These are phyloP conservation scores for Sebastes alutus DNA, from an alignment of 2,797 vertebrate species.

Conservation along the genomic window DNA sequence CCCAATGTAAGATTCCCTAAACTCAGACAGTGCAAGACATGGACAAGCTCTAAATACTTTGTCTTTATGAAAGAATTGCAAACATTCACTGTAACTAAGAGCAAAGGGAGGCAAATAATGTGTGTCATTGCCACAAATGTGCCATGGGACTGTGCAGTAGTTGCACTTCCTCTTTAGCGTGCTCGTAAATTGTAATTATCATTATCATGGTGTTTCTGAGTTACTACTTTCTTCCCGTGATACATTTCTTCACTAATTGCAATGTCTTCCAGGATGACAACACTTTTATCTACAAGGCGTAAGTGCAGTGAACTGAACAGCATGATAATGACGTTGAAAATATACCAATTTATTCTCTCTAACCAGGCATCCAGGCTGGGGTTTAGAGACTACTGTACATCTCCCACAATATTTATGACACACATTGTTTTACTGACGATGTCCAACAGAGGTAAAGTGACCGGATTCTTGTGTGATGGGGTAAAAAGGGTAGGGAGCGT, in stretches of 20 bases:
- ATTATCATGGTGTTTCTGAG: constrained; percentile 35
- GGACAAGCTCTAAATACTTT: neutral
- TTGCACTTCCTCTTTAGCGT: constrained; percentile 7
- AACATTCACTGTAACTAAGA: neutral
- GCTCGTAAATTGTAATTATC: constrained; percentile 27
- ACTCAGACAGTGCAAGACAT: neutral
- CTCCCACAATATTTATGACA: neutral
- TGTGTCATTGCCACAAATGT: constrained; percentile 22
- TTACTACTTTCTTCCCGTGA: constrained; percentile 42
- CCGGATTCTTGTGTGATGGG: neutral
- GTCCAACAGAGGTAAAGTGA: neutral
- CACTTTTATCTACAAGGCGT: constrained; percentile 53
- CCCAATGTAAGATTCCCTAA: neutral
- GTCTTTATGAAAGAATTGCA: neutral
- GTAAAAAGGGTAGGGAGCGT: neutral
- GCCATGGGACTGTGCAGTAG: neutral
- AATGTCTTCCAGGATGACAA: constrained; percentile 53
- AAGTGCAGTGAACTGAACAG: constrained; percentile 49
- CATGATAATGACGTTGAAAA: constrained; percentile 65
- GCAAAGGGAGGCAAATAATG: neutral
- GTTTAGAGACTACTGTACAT: too few species aligned
- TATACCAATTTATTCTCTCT: constrained; percentile 41
- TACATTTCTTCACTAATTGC: constrained; percentile 60
- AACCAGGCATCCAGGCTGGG: constrained; percentile 6
- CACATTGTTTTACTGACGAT: neutral